phyloP scores from a whole-genome alignment of 2,888 invertebrate genomes.

The Sceliomorpha sp. region DNA sequence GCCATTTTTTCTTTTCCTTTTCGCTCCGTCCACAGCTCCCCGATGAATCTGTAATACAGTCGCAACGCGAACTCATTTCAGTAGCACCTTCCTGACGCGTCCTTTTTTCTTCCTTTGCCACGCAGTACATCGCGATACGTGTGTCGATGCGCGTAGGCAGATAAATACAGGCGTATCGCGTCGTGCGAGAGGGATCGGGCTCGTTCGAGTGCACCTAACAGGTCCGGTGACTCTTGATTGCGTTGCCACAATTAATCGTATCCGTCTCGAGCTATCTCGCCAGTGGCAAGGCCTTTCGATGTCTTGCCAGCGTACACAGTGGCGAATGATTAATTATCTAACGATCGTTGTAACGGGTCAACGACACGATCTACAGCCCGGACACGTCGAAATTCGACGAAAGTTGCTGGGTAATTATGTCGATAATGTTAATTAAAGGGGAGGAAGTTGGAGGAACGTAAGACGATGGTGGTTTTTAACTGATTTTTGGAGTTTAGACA shows the following conservation, averaged over 20 bases:
- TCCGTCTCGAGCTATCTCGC: conserved; percentile 36
- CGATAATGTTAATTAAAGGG: not conserved
- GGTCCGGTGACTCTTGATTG: conserved; percentile 59
- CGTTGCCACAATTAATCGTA: conserved; percentile 59
- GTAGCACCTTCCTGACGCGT: conserved; percentile 49
- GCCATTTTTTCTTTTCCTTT: too few species aligned
- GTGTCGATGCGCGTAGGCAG: conserved; percentile 51
- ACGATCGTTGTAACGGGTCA: conserved; percentile 51
- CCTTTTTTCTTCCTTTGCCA: not conserved
- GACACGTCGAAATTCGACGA: not conserved
- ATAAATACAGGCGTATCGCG: conserved; percentile 29
- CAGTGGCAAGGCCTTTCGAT: conserved; percentile 27
- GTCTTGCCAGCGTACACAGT: conserved; percentile 12
- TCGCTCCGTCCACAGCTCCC: too few species aligned
- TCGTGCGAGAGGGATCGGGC: conserved; percentile 36
- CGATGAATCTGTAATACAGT: conserved; percentile 23
- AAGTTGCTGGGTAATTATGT: not conserved
- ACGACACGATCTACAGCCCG: conserved; percentile 7
- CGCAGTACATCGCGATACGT: conserved; percentile 38
- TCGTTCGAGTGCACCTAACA: conserved; percentile 50
- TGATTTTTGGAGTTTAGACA: too few species aligned
- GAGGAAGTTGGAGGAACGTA: too few species aligned
- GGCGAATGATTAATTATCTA: conserved; percentile 64
- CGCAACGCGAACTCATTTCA: conserved; percentile 40
- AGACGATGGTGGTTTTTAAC: too few species aligned